Evolutionary conservation across 2,797 vertebrate species (phyloP), one percentile per base, ranked within the genome.

Genomic region (Myotis myotis): DNA sequence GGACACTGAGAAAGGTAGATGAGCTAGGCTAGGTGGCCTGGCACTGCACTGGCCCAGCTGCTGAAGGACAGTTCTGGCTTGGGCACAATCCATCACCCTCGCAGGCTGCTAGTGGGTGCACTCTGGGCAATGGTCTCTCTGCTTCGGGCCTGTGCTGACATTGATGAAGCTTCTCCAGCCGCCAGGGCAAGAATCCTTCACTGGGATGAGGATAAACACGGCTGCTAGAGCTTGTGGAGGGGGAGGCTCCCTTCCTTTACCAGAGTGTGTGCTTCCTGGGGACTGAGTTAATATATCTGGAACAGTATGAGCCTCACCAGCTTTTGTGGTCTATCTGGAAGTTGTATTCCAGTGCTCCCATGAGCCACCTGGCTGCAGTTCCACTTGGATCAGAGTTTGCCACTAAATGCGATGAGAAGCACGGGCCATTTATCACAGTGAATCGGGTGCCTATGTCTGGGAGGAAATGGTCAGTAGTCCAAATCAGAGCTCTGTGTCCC

Each of bases 281-380:
- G 94, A 96, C 97, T 93, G 95, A 96, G 96, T 95, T 97, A 97
- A 97, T 97, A 78, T n/a, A 51, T 93, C 96, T 94, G 96, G 93
- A 97, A 91, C 30, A 25, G 41, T 6, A 25, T 93, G 62, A 41
- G 53, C 53, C 83, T 80, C 83, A 93, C 96, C 90, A 96, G 95
- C 95, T 96, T 96, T 95, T 97, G 97, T 96, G 91, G 96, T 96
- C 96, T 97, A 85, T 97, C 95, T 96, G 96, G 94, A 96, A 97
- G 96, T 80, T 94, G 12, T 89, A 90, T 93, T 96, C 94, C 85
- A 53, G 60, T 94, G 95, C 95, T 97, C 97, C 41, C 93, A 78
- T 2, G 82, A 96, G 97, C 97, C 97, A 96, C 97, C 97, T 97
- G 98, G 97, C 97, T 96, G 33, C 53, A n/a, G 57, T 95, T 98